A percentile compares a stretch with the other conserved stretches of the same genome.
Evolutionary conservation across 2,888 invertebrate genomes (phyloP).

Genomic region (Catotricha subobsoleta): DNA sequence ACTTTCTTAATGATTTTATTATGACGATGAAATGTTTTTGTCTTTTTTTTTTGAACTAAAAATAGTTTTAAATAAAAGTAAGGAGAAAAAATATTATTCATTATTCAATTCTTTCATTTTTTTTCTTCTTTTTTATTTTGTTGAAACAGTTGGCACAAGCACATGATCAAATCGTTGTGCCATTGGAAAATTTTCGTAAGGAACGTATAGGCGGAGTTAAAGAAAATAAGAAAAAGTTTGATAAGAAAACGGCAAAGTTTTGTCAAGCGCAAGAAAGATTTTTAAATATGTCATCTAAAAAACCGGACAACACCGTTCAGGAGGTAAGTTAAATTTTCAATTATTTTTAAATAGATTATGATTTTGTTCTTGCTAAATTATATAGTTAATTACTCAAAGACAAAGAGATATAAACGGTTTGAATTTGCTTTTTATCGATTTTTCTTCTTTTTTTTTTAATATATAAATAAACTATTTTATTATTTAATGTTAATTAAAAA

Average conservation of each 20-base stretch:
- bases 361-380: too few species aligned
- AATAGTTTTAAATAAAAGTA: background rate
- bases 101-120: constrained; percentile 6
- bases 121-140: constrained; percentile 21
- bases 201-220: constrained; percentile 90
- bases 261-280: constrained; percentile 93
- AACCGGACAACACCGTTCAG: constrained; percentile 74
- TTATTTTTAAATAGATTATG: constrained; percentile 3
- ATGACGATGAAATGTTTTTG: background rate
- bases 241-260: constrained; percentile 94
- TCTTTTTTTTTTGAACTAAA: background rate
- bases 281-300: constrained; percentile 79
- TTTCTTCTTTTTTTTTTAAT: background rate
- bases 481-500: too few species aligned
- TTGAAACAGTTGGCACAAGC: constrained; percentile 65
- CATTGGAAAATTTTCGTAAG: constrained; percentile 84
- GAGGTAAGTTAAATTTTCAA: constrained; percentile 55
- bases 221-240: constrained; percentile 88
- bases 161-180: constrained; percentile 81
- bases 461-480: too few species aligned
- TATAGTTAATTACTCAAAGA: too few species aligned
- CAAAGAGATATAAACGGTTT: too few species aligned
- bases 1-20: too few species aligned
- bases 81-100: background rate
- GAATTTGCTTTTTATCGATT: background rate